Evolutionary conservation across 2,113 vertebrate species (phyloP).

Genomic region (Platanista minor): DNA sequence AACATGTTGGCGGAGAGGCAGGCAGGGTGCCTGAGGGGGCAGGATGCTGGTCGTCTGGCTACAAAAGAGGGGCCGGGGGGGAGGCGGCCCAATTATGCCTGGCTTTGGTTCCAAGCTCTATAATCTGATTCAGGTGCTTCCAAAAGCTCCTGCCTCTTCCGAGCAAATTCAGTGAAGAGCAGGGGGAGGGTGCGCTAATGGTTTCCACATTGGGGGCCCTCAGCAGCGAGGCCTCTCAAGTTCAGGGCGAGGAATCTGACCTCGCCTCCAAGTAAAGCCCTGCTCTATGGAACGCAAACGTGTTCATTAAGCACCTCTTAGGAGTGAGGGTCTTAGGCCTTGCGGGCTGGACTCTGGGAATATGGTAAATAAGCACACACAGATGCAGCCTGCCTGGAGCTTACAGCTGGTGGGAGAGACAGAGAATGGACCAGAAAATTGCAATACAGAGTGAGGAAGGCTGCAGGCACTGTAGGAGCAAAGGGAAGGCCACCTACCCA

Average conservation of each 20-base stretch:
- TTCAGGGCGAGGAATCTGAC: background rate
- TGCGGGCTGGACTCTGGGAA: background rate
- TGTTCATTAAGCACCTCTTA: background rate
- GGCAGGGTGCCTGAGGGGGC: background rate
- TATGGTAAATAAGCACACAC: background rate
- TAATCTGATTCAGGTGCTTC: slow-evolving; percentile 30
- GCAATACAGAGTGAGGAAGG: background rate
- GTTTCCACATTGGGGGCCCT: slow-evolving; percentile 33
- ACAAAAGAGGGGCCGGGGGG: background rate
- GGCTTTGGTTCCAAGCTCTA: background rate
- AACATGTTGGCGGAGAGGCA: slow-evolving; percentile 56
- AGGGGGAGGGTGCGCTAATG: background rate
- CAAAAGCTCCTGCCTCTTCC: background rate
- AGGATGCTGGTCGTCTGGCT: background rate
- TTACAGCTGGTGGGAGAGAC: background rate
- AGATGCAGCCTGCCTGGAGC: background rate
- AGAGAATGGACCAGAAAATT: background rate
- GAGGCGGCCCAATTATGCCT: background rate
- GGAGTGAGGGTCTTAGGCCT: background rate
- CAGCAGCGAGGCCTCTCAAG: background rate
- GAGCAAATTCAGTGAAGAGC: slow-evolving; percentile 46
- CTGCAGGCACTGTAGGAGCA: background rate
- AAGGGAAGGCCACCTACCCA: background rate
- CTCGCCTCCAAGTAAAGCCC: background rate
- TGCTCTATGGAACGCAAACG: fast-evolving